Evolutionary conservation across 2,113 vertebrate genomes (phyloP).

Genomic region (Girardinichthys multiradiatus): DNA sequence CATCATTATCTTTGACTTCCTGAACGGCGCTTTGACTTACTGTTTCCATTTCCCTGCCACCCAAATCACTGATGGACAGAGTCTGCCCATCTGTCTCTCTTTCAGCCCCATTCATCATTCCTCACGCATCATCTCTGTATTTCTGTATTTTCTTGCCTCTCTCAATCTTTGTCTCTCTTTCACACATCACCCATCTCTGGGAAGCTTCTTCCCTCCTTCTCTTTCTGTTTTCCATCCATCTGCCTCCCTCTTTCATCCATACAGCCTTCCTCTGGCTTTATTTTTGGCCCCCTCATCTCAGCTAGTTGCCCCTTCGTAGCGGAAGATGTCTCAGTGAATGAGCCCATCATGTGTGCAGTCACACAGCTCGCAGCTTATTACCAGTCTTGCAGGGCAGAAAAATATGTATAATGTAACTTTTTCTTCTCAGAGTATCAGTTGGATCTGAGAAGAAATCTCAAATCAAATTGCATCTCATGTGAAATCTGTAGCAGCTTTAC

Average conservation of each 20-base stretch:
- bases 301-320: constrained; percentile 26
- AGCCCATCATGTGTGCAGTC: constrained; percentile 16
- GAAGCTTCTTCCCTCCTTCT: constrained; percentile 19
- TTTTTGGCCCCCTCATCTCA: constrained; percentile 40
- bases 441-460: neutral
- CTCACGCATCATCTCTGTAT: constrained; percentile 63
- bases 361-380: neutral
- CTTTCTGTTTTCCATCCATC: constrained; percentile 41
- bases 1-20: constrained; percentile 34
- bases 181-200: constrained; percentile 38
- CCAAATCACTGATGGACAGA: constrained; percentile 33
- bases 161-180: constrained; percentile 57
- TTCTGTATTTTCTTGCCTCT: constrained; percentile 64
- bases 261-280: constrained; percentile 15
- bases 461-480: neutral
- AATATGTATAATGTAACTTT: neutral
- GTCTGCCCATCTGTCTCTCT: constrained; percentile 56
- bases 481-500: neutral
- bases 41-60: constrained; percentile 43
- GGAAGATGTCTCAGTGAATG: constrained; percentile 3
- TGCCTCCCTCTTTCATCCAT: constrained; percentile 46
- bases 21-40: constrained; percentile 43
- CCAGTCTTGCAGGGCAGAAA: neutral
- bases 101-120: constrained; percentile 68
- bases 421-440: no score